phyloP scores from a whole-genome alignment of 2,113 vertebrate species.

The Rhinichthys klamathensis region DNA sequence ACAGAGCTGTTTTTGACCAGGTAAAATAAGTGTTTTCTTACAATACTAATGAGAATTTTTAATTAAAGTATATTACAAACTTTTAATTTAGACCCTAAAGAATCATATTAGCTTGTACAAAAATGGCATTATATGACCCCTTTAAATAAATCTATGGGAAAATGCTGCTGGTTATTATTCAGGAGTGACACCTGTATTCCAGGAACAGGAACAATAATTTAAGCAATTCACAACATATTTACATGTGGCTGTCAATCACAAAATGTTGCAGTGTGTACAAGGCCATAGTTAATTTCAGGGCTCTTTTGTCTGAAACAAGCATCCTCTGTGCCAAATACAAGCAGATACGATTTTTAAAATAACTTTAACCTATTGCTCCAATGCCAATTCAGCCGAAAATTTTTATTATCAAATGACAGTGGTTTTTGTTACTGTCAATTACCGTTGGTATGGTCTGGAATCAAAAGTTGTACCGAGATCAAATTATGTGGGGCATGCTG shows the following conservation, averaged over 20 bases:
- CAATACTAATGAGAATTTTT: too few species aligned
- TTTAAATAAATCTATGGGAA: neutral
- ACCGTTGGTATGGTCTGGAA: neutral
- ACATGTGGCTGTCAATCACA: neutral
- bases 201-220: neutral
- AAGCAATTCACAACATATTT: neutral
- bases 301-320: neutral
- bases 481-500: neutral
- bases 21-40: too few species aligned
- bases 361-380: neutral
- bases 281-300: neutral
- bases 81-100: too few species aligned
- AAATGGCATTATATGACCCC: too few species aligned
- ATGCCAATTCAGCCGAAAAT: neutral
- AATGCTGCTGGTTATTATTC: neutral
- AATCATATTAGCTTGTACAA: too few species aligned
- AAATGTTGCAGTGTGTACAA: neutral
- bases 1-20: too few species aligned
- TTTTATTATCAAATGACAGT: neutral
- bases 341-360: neutral
- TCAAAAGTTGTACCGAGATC: neutral
- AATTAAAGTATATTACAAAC: too few species aligned
- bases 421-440: neutral
- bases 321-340: neutral
- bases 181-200: neutral